These are phyloP conservation scores for Leucoraja erinaceus DNA, from an alignment of 2,113 vertebrate species.

Conservation along the genomic window DNA sequence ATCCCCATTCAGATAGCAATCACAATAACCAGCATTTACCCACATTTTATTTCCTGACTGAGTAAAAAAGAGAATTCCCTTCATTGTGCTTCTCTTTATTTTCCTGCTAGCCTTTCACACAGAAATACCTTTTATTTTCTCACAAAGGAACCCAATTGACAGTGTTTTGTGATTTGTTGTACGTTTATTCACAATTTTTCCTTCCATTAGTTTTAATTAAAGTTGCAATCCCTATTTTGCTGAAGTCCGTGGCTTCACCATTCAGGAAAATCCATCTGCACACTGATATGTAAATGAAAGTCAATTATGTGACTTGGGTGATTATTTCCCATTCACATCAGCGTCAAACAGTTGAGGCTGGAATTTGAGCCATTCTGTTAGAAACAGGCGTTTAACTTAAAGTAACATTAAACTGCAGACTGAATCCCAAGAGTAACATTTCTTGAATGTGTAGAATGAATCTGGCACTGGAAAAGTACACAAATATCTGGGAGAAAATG, in stretches of 20 bases:
- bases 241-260: not conserved
- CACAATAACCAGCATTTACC: not conserved
- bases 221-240: no score
- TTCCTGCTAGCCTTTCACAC: not conserved
- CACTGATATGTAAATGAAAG: conserved; percentile 33
- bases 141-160: not conserved
- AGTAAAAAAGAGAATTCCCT: not conserved
- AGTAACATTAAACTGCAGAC: conserved; percentile 13
- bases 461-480: not conserved
- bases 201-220: not conserved
- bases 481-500: conserved; percentile 1
- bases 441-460: not conserved
- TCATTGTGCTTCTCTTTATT: conserved; percentile 2
- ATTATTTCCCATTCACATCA: conserved; percentile 19
- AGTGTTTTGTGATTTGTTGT: conserved; percentile 21
- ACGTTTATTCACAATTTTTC: not conserved
- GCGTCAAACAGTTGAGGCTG: not conserved
- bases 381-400: not conserved
- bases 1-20: not conserved
- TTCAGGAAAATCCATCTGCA: conserved; percentile 12
- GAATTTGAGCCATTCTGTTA: conserved; percentile 22
- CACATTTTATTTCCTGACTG: conserved; percentile 11
- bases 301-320: conserved; percentile 15
- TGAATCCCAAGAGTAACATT: conserved; percentile 18
- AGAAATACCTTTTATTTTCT: not conserved